Percentiles rank a stretch among this genome's conserved stretches.
phyloP scores from a whole-genome alignment of 2,888 invertebrate species.

The Spodoptera picta region DNA sequence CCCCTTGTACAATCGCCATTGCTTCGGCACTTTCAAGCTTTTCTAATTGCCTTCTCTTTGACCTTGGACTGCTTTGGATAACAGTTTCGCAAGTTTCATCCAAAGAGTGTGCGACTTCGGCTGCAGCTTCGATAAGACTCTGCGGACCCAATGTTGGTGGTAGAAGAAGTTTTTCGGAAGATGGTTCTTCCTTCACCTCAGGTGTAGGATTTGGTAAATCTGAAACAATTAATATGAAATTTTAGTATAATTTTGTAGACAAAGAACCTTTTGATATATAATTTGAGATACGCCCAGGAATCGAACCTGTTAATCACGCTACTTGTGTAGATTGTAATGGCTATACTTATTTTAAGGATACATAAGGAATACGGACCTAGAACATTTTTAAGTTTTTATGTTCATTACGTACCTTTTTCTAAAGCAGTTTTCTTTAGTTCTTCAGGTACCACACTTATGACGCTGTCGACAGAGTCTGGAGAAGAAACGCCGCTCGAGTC shows the following conservation, averaged over 20 bases:
- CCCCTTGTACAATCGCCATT: slow-evolving; percentile 83
- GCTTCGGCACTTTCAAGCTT: slow-evolving; percentile 84
- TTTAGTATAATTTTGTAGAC: not conserved
- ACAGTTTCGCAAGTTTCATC: slow-evolving; percentile 92
- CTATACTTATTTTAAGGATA: no score
- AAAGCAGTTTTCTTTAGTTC: slow-evolving; percentile 84
- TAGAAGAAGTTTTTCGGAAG: slow-evolving; percentile 65
- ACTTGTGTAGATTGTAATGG: no score
- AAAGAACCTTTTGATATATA: not conserved
- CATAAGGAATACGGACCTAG: no score
- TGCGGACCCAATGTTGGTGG: slow-evolving; percentile 73
- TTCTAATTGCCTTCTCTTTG: slow-evolving; percentile 85
- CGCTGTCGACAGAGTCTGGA: slow-evolving; percentile 95
- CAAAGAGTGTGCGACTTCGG: slow-evolving; percentile 90
- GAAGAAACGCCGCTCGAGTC: slow-evolving; percentile 96
- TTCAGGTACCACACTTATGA: slow-evolving; percentile 93
- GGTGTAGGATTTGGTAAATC: slow-evolving; percentile 66
- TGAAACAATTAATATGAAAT: slow-evolving; percentile 59
- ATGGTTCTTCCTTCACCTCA: slow-evolving; percentile 60
- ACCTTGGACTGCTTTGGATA: slow-evolving; percentile 89
- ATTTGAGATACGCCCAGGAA: no score
- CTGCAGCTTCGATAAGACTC: slow-evolving; percentile 90
- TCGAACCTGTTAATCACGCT: no score
- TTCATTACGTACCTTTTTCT: slow-evolving; percentile 78
- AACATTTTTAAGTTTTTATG: not conserved